Evolutionary conservation across 2,888 invertebrate species (phyloP).

Genomic region (Ichneumoninae sp.): DNA sequence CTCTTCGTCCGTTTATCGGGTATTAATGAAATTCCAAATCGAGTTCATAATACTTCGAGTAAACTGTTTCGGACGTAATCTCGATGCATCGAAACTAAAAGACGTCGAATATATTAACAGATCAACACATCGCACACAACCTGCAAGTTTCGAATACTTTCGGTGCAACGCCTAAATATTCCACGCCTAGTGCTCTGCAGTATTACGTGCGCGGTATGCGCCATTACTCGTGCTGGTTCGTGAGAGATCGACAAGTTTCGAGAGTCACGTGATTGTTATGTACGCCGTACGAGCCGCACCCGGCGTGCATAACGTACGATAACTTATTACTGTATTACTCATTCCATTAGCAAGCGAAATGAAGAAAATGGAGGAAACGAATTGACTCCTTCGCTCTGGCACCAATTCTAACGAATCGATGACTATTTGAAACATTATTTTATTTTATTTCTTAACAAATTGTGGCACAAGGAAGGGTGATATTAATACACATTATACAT

Average conservation of each 20-base stretch:
- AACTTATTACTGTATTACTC: too few relatives aligned
- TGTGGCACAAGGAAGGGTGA: too few relatives aligned
- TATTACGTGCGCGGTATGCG: slow-evolving; percentile 32
- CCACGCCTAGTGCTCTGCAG: slow-evolving; percentile 67
- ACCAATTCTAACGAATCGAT: too few relatives aligned
- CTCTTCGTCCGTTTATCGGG: background rate
- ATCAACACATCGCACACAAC: background rate
- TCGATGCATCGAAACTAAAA: background rate
- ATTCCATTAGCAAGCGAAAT: too few relatives aligned
- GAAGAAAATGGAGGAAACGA: too few relatives aligned
- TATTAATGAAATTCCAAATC: background rate
- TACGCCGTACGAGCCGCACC: slow-evolving; percentile 58
- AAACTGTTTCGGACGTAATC: background rate
- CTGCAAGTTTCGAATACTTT: slow-evolving; percentile 17
- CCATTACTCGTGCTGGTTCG: slow-evolving; percentile 20
- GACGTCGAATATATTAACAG: background rate
- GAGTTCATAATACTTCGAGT: background rate
- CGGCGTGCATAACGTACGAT: background rate
- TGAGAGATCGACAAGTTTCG: slow-evolving; percentile 49
- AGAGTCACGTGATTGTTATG: slow-evolving; percentile 57
- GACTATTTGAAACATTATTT: too few relatives aligned
- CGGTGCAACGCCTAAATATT: slow-evolving; percentile 57
- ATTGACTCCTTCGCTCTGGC: too few relatives aligned
- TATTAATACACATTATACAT: too few relatives aligned
- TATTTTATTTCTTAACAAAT: too few relatives aligned